Evolutionary conservation across 2,113 vertebrate genomes (phyloP), one percentile per base, ranked within the genome.

Genomic region (Zingel zingel): DNA sequence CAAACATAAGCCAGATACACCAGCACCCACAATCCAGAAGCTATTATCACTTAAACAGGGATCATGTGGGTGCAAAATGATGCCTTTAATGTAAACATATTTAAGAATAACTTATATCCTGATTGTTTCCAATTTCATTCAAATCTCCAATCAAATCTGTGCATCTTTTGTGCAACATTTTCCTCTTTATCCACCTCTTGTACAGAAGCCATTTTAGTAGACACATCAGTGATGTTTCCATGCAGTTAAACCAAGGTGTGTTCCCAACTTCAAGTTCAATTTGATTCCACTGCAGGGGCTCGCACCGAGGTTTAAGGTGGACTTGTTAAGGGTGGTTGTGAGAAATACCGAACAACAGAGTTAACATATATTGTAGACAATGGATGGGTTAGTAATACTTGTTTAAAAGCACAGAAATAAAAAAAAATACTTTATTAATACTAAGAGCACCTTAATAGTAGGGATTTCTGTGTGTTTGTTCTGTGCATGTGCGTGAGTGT

Each of bases 311-410:
- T 91, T 92, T 93, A 92, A 93, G 83, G 87, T 90, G 82, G 91
- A 86, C 43, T 91, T 87, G 88, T 91, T 91, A 90, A 87, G 77
- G 86, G 88, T 90, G 90, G 77, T 83, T 76, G 89, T 89, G 88
- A 87, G 69, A 85, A 86, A 90, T 90, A 89, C 62, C 85, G 90
- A 90, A 93, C 83, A 86, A 91, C 83, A 90, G 66, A 71, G 64
- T 92, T 89, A 87, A 93, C 90, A 91, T 84, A 59, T 83, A 89
- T 70, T 86, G 62, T 82, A 91, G 91, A 92, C 93, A 89, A 92
- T 94, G 92, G 81, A 91, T 92, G 92, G 86, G 91, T 94, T 94
- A 94, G 92, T 93, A 93, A 86, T 88, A 85, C 39, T 90, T 65
- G 39, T 83, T 86, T 80, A 43, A 83, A 73, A 83, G 75, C 68